phyloP scores from a whole-genome alignment of 2,797 vertebrate genomes.

The Phrynocephalus vlangalii region DNA sequence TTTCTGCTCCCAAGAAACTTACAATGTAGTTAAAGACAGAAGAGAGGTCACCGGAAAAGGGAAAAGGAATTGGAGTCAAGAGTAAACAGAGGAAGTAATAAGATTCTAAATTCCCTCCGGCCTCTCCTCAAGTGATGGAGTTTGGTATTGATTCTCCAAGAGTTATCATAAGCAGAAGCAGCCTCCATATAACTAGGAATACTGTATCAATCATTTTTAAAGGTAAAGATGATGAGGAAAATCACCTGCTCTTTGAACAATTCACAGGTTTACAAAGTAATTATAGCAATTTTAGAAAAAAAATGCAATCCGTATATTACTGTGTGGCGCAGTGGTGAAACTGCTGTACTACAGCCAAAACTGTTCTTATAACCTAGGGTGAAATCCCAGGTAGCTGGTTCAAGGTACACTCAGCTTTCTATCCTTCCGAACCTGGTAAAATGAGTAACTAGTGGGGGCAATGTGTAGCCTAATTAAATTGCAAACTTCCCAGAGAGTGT shows the following conservation, averaged over 20 bases:
- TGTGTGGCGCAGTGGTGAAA: no score
- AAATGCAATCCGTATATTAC: background rate
- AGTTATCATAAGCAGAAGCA: background rate
- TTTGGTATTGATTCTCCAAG: conserved; percentile 4
- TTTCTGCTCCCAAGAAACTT: background rate
- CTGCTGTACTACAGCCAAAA: no score
- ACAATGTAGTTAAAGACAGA: background rate
- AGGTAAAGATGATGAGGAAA: background rate
- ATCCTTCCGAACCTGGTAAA: no score
- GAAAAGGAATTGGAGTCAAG: background rate
- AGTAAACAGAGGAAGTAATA: background rate
- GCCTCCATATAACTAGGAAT: background rate
- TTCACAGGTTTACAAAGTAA: background rate
- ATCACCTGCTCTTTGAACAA: background rate
- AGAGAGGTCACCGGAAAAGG: background rate
- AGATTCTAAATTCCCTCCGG: background rate
- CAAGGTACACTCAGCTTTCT: no score
- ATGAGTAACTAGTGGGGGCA: no score
- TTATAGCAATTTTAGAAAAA: no score
- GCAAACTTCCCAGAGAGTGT: no score
- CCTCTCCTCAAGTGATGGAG: background rate
- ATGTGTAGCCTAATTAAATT: no score
- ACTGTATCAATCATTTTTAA: background rate
- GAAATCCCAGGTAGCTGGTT: no score
- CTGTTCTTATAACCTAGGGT: no score